Evolutionary conservation across 2,113 vertebrate species (phyloP).

Genomic region (Ctenomys sociabilis): DNA sequence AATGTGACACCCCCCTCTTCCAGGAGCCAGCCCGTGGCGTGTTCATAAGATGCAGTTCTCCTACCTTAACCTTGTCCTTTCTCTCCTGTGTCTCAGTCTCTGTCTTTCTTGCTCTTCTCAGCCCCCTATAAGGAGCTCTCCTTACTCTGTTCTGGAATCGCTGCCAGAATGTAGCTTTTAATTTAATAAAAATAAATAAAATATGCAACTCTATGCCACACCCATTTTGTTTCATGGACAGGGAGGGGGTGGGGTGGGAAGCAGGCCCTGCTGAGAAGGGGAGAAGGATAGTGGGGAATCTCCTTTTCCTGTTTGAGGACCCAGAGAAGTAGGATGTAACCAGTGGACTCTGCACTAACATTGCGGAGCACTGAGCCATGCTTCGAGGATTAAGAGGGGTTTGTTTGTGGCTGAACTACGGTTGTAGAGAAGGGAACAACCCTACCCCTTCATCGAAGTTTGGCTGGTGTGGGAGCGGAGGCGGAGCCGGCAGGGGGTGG

Average conservation of each 20-base stretch:
- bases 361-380: neutral
- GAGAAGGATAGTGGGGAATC: neutral
- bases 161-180: slow-evolving; percentile 81
- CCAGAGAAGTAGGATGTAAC: neutral
- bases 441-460: slow-evolving; percentile 70
- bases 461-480: slow-evolving; percentile 76
- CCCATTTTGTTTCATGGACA: slow-evolving; percentile 42
- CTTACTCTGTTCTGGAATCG: slow-evolving; percentile 74
- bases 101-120: slow-evolving; percentile 69
- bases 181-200: slow-evolving; percentile 84
- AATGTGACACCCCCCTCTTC: neutral
- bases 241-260: neutral
- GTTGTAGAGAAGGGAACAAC: slow-evolving; percentile 59
- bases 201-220: slow-evolving; percentile 79
- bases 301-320: neutral
- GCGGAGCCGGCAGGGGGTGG: slow-evolving; percentile 78
- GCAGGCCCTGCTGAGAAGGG: neutral
- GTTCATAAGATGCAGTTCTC: slow-evolving; percentile 56
- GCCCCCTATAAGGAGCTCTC: slow-evolving; percentile 74
- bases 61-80: slow-evolving; percentile 54
- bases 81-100: slow-evolving; percentile 71
- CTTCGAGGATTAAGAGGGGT: neutral
- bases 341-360: neutral
- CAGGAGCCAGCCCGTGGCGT: slow-evolving; percentile 54
- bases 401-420: slow-evolving; percentile 30